phyloP scores from a whole-genome alignment of 2,888 invertebrate species.

The Spodoptera picta region DNA sequence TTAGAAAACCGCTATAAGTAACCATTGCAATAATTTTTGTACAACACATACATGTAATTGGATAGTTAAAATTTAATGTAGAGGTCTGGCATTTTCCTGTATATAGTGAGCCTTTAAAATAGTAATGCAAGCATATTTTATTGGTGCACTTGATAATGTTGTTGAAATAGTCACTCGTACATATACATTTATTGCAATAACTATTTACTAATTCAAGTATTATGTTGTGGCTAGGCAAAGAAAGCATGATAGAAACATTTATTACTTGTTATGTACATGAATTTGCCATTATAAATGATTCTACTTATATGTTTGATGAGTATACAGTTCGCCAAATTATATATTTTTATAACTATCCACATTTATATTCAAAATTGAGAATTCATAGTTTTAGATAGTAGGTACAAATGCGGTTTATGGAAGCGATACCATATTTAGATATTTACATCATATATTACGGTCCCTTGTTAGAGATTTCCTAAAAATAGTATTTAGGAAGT shows the following conservation, averaged over 20 bases:
- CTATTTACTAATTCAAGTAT: constrained; percentile 18
- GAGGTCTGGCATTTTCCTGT: constrained; percentile 81
- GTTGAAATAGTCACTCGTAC: constrained; percentile 28
- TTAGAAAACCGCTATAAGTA: constrained; percentile 72
- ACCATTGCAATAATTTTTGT: constrained; percentile 81
- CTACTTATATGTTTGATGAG: constrained; percentile 76
- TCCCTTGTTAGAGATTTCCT: constrained; percentile 66
- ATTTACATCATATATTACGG: constrained; percentile 60
- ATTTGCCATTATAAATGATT: constrained; percentile 77
- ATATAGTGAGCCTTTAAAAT: constrained; percentile 65
- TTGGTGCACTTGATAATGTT: constrained; percentile 38
- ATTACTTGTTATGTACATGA: constrained; percentile 69
- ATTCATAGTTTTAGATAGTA: constrained; percentile 75
- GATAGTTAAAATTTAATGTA: constrained; percentile 68
- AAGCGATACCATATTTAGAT: constrained; percentile 74
- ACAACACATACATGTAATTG: constrained; percentile 69
- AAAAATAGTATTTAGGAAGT: constrained; percentile 61
- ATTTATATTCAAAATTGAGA: constrained; percentile 84
- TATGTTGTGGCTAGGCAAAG: constrained; percentile 18
- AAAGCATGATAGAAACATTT: constrained; percentile 30
- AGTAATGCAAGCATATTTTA: constrained; percentile 49
- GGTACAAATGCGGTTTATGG: constrained; percentile 71
- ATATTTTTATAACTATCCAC: constrained; percentile 83
- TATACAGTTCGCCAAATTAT: constrained; percentile 84
- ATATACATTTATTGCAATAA: constrained; percentile 34